Evolutionary conservation across 2,113 vertebrate genomes (phyloP).

Genomic region (Pangasianodon gigas): DNA sequence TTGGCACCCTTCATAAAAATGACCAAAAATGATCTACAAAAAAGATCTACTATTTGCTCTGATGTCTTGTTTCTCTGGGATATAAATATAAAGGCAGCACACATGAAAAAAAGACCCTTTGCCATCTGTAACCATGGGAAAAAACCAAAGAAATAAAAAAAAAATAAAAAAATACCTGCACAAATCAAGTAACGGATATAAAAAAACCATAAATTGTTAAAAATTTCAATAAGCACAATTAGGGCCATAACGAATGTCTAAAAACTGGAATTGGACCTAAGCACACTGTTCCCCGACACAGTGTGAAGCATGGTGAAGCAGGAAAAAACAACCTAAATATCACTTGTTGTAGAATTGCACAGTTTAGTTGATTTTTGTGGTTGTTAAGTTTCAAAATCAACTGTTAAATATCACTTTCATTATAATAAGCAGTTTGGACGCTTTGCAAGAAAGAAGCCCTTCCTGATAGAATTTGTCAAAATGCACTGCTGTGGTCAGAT

Average conservation of each 20-base stretch:
- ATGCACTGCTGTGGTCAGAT: neutral
- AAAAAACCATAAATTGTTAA: neutral
- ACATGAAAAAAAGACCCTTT: neutral
- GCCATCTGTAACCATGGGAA: neutral
- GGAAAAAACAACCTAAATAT: neutral
- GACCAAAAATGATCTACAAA: neutral
- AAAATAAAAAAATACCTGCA: neutral
- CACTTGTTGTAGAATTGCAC: neutral
- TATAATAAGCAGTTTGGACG: neutral
- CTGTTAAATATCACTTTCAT: neutral
- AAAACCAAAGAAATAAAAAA: neutral
- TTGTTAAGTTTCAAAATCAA: neutral
- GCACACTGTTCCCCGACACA: neutral
- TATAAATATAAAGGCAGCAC: neutral
- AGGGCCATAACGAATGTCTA: neutral
- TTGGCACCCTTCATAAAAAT: neutral
- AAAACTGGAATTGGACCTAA: neutral
- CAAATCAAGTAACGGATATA: neutral
- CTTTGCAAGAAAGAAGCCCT: neutral
- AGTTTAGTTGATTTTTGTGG: neutral
- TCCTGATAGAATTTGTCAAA: neutral
- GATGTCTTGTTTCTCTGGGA: neutral
- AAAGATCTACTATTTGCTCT: neutral
- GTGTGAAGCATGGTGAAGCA: neutral
- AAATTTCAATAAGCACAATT: neutral